phyloP scores from a whole-genome alignment of 2,797 vertebrate genomes.

The Margarornis squamiger region DNA sequence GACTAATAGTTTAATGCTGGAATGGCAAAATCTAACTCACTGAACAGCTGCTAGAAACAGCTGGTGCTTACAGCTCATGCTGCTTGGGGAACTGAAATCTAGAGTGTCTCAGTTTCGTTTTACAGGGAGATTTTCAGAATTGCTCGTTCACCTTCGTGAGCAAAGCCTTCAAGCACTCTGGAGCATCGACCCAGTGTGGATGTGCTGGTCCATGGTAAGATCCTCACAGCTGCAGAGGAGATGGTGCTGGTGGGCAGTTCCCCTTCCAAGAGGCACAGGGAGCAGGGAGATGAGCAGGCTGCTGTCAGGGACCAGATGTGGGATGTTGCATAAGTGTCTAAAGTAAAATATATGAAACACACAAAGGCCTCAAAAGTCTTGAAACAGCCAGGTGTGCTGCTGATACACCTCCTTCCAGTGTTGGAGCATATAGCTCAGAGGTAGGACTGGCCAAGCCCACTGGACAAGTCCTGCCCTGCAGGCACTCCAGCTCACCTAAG shows the following conservation, averaged over 20 bases:
- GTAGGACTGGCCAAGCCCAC: background rate
- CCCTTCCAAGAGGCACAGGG: background rate
- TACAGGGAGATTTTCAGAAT: background rate
- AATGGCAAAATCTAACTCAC: background rate
- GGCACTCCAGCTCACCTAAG: background rate
- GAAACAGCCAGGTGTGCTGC: background rate
- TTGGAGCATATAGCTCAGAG: accelerated
- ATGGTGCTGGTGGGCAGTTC: accelerated
- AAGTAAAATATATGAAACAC: background rate
- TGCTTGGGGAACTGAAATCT: constrained; percentile 18
- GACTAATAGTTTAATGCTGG: constrained; percentile 14
- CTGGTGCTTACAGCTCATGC: background rate
- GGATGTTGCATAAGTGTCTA: background rate
- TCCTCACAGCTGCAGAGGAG: accelerated
- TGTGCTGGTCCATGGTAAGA: background rate
- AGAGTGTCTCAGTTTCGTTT: background rate
- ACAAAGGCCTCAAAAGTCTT: background rate
- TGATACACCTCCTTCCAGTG: background rate
- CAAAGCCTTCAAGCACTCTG: background rate
- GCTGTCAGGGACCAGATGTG: background rate
- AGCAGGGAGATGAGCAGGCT: background rate
- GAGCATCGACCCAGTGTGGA: background rate
- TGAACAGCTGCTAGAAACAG: constrained; percentile 36
- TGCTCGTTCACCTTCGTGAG: background rate
- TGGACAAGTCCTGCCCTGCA: background rate